Percentiles rank a stretch among this genome's conserved stretches.
These are phyloP conservation scores for Brachyptera risi DNA, from an alignment of 2,888 invertebrate genomes.

Conservation along the genomic window DNA sequence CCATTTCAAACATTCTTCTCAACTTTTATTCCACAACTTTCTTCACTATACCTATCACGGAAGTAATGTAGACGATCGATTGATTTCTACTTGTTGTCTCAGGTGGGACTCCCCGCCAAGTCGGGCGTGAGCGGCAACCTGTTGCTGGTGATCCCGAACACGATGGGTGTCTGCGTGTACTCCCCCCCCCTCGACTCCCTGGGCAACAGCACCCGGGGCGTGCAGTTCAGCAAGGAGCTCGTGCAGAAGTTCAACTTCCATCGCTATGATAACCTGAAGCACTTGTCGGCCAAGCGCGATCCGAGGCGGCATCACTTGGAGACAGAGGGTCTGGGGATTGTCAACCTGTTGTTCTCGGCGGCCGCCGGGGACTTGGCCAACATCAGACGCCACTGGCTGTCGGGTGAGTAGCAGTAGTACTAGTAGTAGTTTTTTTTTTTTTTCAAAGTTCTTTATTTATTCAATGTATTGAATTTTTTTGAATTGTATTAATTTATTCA, in stretches of 20 bases:
- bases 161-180: slow-evolving; percentile 51
- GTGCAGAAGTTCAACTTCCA: slow-evolving; percentile 54
- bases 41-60: too few species aligned
- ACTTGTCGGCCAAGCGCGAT: slow-evolving; percentile 48
- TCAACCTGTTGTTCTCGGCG: not conserved
- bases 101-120: slow-evolving; percentile 52
- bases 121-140: slow-evolving; percentile 51
- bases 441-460: too few species aligned
- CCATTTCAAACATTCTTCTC: too few species aligned
- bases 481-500: too few species aligned
- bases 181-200: slow-evolving; percentile 49
- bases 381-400: not conserved
- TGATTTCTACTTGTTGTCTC: too few species aligned
- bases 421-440: too few species aligned
- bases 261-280: slow-evolving; percentile 51
- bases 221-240: slow-evolving; percentile 49
- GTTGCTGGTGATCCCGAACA: slow-evolving; percentile 51
- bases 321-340: too few species aligned
- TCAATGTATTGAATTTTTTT: too few species aligned
- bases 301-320: slow-evolving; percentile 47
- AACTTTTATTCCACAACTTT: too few species aligned
- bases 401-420: too few species aligned
- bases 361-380: not conserved
- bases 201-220: slow-evolving; percentile 47
- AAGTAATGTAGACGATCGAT: too few species aligned